Evolutionary conservation across 1,140 invertebrate genomes (phyloP).

Genomic region (Lucilia sericata): DNA sequence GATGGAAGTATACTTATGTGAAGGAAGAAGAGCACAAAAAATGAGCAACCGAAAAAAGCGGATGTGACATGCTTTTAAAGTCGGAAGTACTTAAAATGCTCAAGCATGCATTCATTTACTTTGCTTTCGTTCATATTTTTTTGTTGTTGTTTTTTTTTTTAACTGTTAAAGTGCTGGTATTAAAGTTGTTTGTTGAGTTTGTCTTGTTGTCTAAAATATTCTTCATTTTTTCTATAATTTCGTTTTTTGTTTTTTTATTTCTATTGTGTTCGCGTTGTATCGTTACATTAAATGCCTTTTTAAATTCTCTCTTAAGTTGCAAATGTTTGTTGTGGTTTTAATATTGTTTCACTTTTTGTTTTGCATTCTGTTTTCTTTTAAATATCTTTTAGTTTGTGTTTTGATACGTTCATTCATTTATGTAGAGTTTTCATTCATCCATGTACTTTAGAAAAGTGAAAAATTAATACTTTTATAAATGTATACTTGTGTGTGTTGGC

Average conservation of each 20-base stretch:
- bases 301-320: conserved; percentile 32
- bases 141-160: not conserved
- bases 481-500: not conserved
- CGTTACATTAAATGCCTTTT: conserved; percentile 29
- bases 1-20: not conserved
- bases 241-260: too few species aligned
- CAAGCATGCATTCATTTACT: conserved; percentile 59
- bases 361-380: not conserved
- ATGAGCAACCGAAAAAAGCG: conserved; percentile 53
- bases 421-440: too few species aligned
- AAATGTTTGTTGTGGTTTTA: conserved; percentile 18
- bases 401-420: not conserved
- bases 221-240: not conserved
- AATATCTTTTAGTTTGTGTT: not conserved
- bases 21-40: not conserved
- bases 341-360: not conserved
- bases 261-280: not conserved
- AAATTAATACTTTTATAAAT: conserved; percentile 32
- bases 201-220: not conserved
- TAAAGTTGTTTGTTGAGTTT: not conserved
- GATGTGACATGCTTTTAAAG: conserved; percentile 67
- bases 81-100: conserved; percentile 66
- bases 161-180: not conserved
- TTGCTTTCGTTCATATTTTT: not conserved
- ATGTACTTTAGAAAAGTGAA: conserved; percentile 25